phyloP scores from a whole-genome alignment of 2,888 invertebrate species.

The Prosopocoilus inquinatus region DNA sequence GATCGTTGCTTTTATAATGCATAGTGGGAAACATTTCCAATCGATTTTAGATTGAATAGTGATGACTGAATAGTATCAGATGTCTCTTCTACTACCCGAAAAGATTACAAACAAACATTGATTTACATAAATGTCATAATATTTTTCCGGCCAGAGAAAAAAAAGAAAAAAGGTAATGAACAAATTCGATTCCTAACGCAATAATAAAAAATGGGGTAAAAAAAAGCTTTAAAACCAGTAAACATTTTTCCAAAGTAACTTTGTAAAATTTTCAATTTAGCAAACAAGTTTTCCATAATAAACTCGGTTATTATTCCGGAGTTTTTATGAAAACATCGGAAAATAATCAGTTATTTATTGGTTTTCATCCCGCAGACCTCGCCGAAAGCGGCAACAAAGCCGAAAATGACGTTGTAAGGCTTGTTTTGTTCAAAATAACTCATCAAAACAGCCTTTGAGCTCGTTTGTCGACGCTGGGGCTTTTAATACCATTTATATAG shows the following conservation, averaged over 20 bases:
- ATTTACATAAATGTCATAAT: no score
- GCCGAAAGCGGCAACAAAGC: conserved; percentile 28
- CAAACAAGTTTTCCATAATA: conserved; percentile 27
- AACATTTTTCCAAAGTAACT: no score
- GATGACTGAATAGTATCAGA: no score
- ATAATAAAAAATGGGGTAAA: no score
- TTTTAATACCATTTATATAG: conserved; percentile 33
- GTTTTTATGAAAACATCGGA: conserved; percentile 39
- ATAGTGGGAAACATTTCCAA: not conserved
- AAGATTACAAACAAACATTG: no score
- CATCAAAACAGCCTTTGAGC: conserved; percentile 38
- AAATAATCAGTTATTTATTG: conserved; percentile 40
- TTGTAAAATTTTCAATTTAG: conserved; percentile 15
- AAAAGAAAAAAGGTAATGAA: no score
- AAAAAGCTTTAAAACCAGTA: no score
- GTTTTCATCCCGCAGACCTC: conserved; percentile 29
- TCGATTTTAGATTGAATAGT: no score
- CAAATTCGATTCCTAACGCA: no score
- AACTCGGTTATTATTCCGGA: conserved; percentile 33
- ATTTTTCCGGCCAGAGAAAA: no score
- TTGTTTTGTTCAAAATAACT: conserved; percentile 43
- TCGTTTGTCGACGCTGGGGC: conserved; percentile 24
- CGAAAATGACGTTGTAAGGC: conserved; percentile 32
- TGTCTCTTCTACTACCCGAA: no score
- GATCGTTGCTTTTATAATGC: not conserved